Evolutionary conservation across 2,888 invertebrate genomes (phyloP), one percentile per base, ranked within the genome.

Genomic region (Melanostoma scalare): DNA sequence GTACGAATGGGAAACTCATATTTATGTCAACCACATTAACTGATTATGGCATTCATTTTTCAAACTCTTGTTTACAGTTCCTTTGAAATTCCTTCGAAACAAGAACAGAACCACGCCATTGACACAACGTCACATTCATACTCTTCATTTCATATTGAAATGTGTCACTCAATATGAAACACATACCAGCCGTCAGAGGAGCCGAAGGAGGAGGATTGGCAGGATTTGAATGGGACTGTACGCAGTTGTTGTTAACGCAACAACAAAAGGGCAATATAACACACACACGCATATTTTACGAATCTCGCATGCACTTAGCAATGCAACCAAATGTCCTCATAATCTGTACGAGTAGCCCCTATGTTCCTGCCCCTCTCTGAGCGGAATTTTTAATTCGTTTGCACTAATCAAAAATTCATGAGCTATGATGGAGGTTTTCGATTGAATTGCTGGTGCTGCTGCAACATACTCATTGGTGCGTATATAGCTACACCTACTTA

Each of bases 331-430:
- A 75, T 68, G 60, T 75, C 40, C 55, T 42, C 69, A 20, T 42
- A 56, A 69, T 56, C 65, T 35, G 20, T 20, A 20, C 6, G 31
- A 40, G 4, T n/a, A 56, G 35, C 6, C 10, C 8, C 6, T 48
- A 38, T 6, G 9, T 42, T 48, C 31, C 52, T n/a, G 50, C 35
- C 40, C 44, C 48, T 20, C 68, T 68, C 20, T 20, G 68, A 60
- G 44, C n/a, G 52, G 73, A 78, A 78, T 78, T 78, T 78, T 73
- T 78, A 72, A 78, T 78, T 78, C 72, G 73, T 48, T 73, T 53
- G 46, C 20, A 38, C 77, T 78, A 46, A 78, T 78, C 72, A 73
- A 78, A 78, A 78, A 78, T 78, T 73, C 78, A 78, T 67, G 60
- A 73, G 67, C 72, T 53, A 58, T 53, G 52, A 72, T 61, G 65